Evolutionary conservation across 2,888 invertebrate species (phyloP), one percentile per base, ranked within the genome.

Genomic region (Hoplodrina blanda): DNA sequence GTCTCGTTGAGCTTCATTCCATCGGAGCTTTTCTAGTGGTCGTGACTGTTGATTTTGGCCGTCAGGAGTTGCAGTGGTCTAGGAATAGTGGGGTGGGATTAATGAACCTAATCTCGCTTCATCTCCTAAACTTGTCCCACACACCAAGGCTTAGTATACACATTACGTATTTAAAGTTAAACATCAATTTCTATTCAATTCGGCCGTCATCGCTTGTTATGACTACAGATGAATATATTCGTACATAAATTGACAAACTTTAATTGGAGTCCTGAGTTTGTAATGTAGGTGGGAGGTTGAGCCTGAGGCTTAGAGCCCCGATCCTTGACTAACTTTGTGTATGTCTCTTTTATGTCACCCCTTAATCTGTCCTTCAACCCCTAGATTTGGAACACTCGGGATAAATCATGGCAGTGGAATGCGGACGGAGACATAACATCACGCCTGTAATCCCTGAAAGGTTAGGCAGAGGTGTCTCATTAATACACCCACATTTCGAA

Each of bases 171-270:
- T 85, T 85, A 73, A 85, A 86, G 77, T 83, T 85, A 83, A 86
- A 85, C 87, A 81, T 80, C 80, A 76, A 83, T 85, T 86, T 85
- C 82, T 80, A 85, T 86, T 86, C 85, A 78, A 78, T 86, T 78
- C 76, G 66, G 54, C 56, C 33, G 62, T 53, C 72, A 73, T 75
- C 62, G 25, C 60, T 69, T 78, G 78, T 72, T 79, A 81, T 74
- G 66, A 67, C 75, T 73, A 54, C 67, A 62, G 64, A 78, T 85
- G 72, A 76, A 85, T 77, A 67, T 72, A 46, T 46, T 46, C 46
- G 17, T 46, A 69, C 69, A 76, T 78, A 70, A 78, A 83, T 76
- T 74, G 72, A 50, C 73, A 54, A 78, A 83, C 69, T 85, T 85
- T 62, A 78, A 78, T 83, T 83, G 67, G 71, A 71, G 67, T 61